Conservation (phyloP, 2,888 invertebrate species). For the Coleophora flavipennella region DNA sequence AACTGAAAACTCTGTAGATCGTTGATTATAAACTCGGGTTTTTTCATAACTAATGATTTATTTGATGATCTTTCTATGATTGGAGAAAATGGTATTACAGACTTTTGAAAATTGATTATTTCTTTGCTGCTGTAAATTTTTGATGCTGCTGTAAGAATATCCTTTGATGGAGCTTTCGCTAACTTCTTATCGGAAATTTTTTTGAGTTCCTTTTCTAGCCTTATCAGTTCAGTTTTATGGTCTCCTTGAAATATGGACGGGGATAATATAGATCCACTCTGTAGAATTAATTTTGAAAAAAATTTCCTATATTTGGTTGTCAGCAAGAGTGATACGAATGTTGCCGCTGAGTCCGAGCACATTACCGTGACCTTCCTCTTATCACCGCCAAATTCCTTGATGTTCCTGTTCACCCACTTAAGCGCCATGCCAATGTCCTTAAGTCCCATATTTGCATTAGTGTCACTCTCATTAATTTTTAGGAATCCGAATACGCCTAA, state of each 20-base stretch:
- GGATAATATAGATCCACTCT: constrained; percentile 54
- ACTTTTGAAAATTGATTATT: constrained; percentile 44
- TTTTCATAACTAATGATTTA: constrained; percentile 29
- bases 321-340: constrained; percentile 43
- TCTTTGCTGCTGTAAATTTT: constrained; percentile 46
- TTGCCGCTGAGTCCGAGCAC: constrained; percentile 53
- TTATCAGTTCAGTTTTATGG: constrained; percentile 29
- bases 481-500: constrained; percentile 58
- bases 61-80: constrained; percentile 33
- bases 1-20: constrained; percentile 21
- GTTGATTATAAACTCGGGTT: constrained; percentile 26
- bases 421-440: constrained; percentile 57
- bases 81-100: constrained; percentile 53
- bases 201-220: constrained; percentile 32
- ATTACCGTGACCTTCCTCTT: constrained; percentile 47
- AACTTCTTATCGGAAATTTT: constrained; percentile 24
- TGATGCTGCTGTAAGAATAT: constrained; percentile 35
- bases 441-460: constrained; percentile 56
- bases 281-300: constrained; percentile 56
- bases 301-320: constrained; percentile 41
- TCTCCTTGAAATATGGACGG: constrained; percentile 46
- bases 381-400: constrained; percentile 48
- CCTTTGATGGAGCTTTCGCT: constrained; percentile 28
- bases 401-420: constrained; percentile 55
- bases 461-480: constrained; percentile 40